Evolutionary conservation across 2,113 vertebrate species (phyloP).

Genomic region (Sprattus sprattus): DNA sequence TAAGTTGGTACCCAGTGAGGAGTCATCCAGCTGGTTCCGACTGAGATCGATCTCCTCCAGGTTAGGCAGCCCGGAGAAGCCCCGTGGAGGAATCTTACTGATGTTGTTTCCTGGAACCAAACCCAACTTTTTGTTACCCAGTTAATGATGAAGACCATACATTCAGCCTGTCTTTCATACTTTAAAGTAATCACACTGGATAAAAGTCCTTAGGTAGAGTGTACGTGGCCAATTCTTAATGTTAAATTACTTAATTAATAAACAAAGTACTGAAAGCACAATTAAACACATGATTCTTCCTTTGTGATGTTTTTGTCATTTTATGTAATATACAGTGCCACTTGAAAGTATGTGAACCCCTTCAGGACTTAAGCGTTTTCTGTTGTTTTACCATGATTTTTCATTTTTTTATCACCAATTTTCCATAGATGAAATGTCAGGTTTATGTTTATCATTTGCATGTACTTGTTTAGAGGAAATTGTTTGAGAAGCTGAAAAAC

Average conservation of each 20-base stretch:
- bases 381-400: too few species aligned
- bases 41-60: constrained; percentile 77
- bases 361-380: too few species aligned
- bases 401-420: too few species aligned
- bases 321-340: neutral
- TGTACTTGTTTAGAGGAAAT: too few species aligned
- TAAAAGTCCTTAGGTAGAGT: neutral
- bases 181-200: neutral
- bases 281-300: neutral
- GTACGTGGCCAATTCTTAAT: too few species aligned
- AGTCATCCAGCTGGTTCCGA: constrained; percentile 71
- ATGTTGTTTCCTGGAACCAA: constrained; percentile 74
- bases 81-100: constrained; percentile 53
- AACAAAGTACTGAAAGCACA: neutral
- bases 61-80: constrained; percentile 68
- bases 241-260: too few species aligned
- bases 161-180: neutral
- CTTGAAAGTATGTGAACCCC: too few species aligned
- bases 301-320: neutral
- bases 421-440: too few species aligned
- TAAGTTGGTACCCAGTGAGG: constrained; percentile 58
- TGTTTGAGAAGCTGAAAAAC: too few species aligned
- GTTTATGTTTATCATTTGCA: too few species aligned
- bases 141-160: neutral
- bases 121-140: neutral